phyloP scores from a whole-genome alignment of 2,113 vertebrate species.

The Parus major region DNA sequence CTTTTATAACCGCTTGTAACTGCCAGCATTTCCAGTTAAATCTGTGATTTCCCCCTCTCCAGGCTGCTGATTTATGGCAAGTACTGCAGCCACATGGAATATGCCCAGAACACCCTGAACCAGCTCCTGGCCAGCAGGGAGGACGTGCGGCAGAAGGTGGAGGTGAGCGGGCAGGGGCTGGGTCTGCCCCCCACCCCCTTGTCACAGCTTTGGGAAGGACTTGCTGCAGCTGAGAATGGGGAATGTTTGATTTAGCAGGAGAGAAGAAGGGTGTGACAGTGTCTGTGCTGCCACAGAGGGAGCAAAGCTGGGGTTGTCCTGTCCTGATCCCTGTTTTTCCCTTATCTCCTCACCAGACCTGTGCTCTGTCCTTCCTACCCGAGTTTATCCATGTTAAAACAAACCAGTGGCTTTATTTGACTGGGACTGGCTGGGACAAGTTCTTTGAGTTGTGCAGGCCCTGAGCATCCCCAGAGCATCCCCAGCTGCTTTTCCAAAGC shows the following conservation, averaged over 20 bases:
- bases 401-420: not conserved
- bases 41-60: not conserved
- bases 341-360: rapidly evolving
- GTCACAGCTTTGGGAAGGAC: not conserved
- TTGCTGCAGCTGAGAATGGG: not conserved
- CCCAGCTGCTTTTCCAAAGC: not conserved
- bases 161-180: slow-evolving; percentile 74
- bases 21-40: not conserved
- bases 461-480: not conserved
- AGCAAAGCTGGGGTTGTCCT: not conserved
- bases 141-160: slow-evolving; percentile 90
- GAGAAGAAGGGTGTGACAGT: not conserved
- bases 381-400: not conserved
- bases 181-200: not conserved
- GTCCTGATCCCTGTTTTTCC: not conserved
- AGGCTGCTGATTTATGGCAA: slow-evolving; percentile 96
- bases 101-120: slow-evolving; percentile 91
- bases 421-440: not conserved
- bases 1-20: not conserved
- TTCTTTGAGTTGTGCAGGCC: not conserved
- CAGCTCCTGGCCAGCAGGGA: slow-evolving; percentile 88
- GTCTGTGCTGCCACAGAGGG: not conserved
- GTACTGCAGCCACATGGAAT: slow-evolving; percentile 98
- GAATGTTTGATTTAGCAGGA: not conserved
- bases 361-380: rapidly evolving